Evolutionary conservation across 1,140 invertebrate genomes (phyloP).

Genomic region (Drosophila ananassae): DNA sequence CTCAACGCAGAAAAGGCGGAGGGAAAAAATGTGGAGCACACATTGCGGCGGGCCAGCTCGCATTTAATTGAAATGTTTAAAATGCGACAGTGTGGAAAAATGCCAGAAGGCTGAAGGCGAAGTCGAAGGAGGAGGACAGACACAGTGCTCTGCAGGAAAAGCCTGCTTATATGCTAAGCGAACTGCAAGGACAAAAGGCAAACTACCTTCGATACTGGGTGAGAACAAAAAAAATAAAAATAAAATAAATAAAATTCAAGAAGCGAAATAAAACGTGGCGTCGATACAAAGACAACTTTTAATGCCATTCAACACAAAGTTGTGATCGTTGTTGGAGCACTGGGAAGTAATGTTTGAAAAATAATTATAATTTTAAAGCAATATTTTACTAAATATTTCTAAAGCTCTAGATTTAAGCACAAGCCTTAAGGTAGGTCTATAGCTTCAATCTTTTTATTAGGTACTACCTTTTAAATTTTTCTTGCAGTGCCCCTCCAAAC

Average conservation of each 20-base stretch:
- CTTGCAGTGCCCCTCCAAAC: not conserved
- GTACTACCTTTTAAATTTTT: not conserved
- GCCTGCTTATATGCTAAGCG: conserved; percentile 20
- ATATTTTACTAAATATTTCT: too few relatives aligned
- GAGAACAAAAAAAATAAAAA: not conserved
- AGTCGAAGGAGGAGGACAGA: not conserved
- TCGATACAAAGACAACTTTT: conserved; percentile 68
- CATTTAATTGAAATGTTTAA: conserved; percentile 74
- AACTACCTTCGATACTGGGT: not conserved
- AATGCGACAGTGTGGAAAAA: conserved; percentile 66
- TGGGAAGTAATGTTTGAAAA: not conserved
- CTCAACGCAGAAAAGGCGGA: not conserved
- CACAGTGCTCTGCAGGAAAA: conserved; percentile 8
- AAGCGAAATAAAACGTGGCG: conserved; percentile 29
- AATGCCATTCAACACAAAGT: conserved; percentile 74
- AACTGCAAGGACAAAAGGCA: conserved; percentile 47
- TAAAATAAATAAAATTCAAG: conserved; percentile 7
- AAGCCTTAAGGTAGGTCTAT: too few relatives aligned
- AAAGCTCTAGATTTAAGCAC: too few relatives aligned
- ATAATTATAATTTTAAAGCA: too few relatives aligned
- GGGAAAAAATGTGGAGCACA: conserved; percentile 37
- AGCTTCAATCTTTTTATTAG: too few relatives aligned
- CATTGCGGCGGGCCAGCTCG: conserved; percentile 15
- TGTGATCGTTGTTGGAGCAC: conserved; percentile 35
- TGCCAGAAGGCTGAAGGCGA: conserved; percentile 27